These are phyloP conservation scores for Forbesichthys papilliferus DNA, from an alignment of 2,113 vertebrate species.

Conservation along the genomic window DNA sequence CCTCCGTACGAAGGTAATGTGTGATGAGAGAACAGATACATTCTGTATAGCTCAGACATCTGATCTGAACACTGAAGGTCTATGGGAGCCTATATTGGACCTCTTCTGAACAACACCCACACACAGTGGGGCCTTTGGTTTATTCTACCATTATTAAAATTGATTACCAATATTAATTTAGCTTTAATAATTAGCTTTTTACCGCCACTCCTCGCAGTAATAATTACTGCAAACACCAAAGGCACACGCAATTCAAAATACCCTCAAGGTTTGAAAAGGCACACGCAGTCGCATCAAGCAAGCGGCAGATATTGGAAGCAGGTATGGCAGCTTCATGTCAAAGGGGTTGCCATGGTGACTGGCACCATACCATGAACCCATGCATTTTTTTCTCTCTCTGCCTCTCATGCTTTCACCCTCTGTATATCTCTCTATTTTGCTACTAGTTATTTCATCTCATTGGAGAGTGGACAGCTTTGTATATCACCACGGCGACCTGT, in stretches of 20 bases:
- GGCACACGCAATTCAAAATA: conserved; percentile 23
- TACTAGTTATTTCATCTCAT: conserved; percentile 37
- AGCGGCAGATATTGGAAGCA: conserved; percentile 49
- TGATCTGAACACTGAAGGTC: conserved; percentile 30
- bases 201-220: conserved; percentile 36
- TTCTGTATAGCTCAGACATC: conserved; percentile 20
- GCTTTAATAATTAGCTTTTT: conserved; percentile 38
- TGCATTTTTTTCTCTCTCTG: conserved; percentile 21
- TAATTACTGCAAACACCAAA: conserved; percentile 51
- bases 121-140: conserved; percentile 9
- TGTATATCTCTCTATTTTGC: conserved; percentile 11
- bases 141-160: conserved; percentile 42
- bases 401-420: conserved; percentile 6
- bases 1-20: neutral
- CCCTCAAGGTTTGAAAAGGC: neutral
- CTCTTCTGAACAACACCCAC: neutral
- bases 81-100: neutral
- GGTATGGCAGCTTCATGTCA: conserved; percentile 68
- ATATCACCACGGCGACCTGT: conserved; percentile 1
- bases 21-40: conserved; percentile 3
- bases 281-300: conserved; percentile 18
- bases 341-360: conserved; percentile 71
- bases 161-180: conserved; percentile 36
- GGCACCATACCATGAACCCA: conserved; percentile 43
- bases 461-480: conserved; percentile 20